Percentiles rank a stretch among this genome's conserved stretches.
These are phyloP conservation scores for Centropus unirufus DNA, from an alignment of 2,113 vertebrate species.

Conservation along the genomic window DNA sequence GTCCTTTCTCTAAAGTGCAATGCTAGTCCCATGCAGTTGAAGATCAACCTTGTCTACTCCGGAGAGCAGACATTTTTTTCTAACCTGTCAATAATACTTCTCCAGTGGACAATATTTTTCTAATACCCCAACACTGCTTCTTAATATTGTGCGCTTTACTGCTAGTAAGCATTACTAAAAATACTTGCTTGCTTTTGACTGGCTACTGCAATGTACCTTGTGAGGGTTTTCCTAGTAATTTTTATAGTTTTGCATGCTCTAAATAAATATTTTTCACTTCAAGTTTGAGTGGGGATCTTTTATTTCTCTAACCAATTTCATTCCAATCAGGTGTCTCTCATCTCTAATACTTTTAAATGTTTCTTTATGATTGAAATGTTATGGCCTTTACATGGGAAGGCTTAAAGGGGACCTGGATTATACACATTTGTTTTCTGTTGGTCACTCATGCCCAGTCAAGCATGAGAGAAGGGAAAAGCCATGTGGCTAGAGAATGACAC, in stretches of 20 bases:
- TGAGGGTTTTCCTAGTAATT: slow-evolving; percentile 55
- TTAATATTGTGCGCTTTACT: slow-evolving; percentile 51
- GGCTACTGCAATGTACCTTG: slow-evolving; percentile 60
- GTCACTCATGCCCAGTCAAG: slow-evolving; percentile 6
- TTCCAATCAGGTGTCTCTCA: slow-evolving; percentile 54
- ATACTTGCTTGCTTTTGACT: slow-evolving; percentile 59
- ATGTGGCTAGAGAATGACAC: not conserved
- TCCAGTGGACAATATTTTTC: slow-evolving; percentile 43
- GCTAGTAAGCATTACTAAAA: slow-evolving; percentile 61
- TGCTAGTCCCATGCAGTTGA: slow-evolving; percentile 26
- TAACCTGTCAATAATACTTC: slow-evolving; percentile 38
- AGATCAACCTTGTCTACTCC: slow-evolving; percentile 64
- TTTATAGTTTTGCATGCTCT: slow-evolving; percentile 65
- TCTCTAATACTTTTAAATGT: slow-evolving; percentile 39
- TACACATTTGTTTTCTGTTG: slow-evolving; percentile 5
- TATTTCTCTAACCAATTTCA: slow-evolving; percentile 65
- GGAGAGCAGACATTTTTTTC: slow-evolving; percentile 50
- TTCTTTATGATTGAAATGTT: not conserved
- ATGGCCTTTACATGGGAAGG: not conserved
- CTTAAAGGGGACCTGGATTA: not conserved
- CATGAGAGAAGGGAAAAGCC: slow-evolving; percentile 29
- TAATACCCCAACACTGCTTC: slow-evolving; percentile 22
- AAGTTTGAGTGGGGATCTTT: slow-evolving; percentile 61
- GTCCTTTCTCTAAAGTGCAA: not conserved
- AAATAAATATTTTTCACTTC: slow-evolving; percentile 74